phyloP scores from a whole-genome alignment of 1,140 invertebrate genomes.

The Odontomachus brunneus region DNA sequence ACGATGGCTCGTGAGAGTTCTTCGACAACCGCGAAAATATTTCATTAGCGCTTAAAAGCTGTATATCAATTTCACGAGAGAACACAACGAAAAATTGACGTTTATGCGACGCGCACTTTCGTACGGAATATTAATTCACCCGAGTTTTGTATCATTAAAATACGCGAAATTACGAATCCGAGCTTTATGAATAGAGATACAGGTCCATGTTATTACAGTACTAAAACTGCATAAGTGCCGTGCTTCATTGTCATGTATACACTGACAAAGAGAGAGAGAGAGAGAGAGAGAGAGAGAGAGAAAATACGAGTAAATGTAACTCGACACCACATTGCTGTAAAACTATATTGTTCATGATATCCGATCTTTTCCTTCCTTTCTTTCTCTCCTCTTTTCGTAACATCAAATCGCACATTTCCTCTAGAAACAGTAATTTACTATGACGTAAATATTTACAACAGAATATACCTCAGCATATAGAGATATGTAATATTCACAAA shows the following conservation, averaged over 20 bases:
- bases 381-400: not conserved
- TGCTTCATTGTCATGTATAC: constrained; percentile 29
- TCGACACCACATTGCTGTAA: constrained; percentile 31
- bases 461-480: not conserved
- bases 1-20: too few relatives aligned
- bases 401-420: not conserved
- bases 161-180: not conserved
- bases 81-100: constrained; percentile 13
- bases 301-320: constrained; percentile 1
- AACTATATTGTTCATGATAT: constrained; percentile 22
- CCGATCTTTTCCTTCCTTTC: not conserved
- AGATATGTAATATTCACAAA: not conserved
- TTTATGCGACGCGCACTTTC: not conserved
- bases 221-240: constrained; percentile 25
- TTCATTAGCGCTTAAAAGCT: not conserved
- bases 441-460: not conserved
- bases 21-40: too few relatives aligned
- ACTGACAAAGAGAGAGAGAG: too few relatives aligned
- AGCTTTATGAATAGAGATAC: constrained; percentile 19
- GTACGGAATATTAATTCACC: constrained; percentile 19
- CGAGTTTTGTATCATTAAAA: not conserved
- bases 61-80: not conserved
- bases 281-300: too few relatives aligned
- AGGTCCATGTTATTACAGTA: constrained; percentile 5
- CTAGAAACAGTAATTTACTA: constrained; percentile 3